Percentiles rank a stretch among this genome's conserved stretches.
phyloP scores from a whole-genome alignment of 2,113 vertebrate genomes.

The Leptobrachium ailaonicum region DNA sequence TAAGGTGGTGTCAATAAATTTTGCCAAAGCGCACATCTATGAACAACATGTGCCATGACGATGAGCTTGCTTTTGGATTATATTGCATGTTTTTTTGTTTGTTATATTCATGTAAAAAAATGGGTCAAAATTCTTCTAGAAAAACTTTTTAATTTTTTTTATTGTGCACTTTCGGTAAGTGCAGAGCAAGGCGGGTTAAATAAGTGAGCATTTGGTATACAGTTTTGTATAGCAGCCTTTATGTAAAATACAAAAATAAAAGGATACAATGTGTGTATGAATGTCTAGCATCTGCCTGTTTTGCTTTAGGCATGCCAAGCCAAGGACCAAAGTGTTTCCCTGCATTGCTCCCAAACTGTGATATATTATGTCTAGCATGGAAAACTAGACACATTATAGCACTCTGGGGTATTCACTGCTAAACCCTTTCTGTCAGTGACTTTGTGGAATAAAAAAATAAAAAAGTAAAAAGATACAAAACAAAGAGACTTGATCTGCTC shows the following conservation, averaged over 20 bases:
- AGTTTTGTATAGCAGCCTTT: constrained; percentile 19
- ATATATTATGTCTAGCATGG: constrained; percentile 39
- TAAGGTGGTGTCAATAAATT: no score
- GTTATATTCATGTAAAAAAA: no score
- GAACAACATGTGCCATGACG: no score
- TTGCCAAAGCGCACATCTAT: no score
- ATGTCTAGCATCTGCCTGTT: constrained; percentile 40
- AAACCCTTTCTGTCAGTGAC: constrained; percentile 18
- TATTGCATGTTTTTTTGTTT: no score
- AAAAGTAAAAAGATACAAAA: not conserved
- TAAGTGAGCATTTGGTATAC: constrained; percentile 9
- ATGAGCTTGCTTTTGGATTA: no score
- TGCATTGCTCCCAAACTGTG: constrained; percentile 35
- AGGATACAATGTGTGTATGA: constrained; percentile 29
- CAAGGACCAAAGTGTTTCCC: constrained; percentile 8
- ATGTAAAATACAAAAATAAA: constrained; percentile 37
- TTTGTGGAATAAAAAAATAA: constrained; percentile 1
- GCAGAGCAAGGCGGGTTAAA: constrained; percentile 11
- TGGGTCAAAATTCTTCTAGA: no score
- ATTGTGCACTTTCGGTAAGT: not conserved
- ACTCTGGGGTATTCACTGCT: constrained; percentile 10
- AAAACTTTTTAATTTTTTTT: no score
- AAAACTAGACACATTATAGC: constrained; percentile 18
- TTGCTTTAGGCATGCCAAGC: constrained; percentile 40
- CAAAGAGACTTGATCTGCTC: not conserved